Conservation (phyloP, 2,113 vertebrate genomes). For the Notarius lentiginosus region DNA sequence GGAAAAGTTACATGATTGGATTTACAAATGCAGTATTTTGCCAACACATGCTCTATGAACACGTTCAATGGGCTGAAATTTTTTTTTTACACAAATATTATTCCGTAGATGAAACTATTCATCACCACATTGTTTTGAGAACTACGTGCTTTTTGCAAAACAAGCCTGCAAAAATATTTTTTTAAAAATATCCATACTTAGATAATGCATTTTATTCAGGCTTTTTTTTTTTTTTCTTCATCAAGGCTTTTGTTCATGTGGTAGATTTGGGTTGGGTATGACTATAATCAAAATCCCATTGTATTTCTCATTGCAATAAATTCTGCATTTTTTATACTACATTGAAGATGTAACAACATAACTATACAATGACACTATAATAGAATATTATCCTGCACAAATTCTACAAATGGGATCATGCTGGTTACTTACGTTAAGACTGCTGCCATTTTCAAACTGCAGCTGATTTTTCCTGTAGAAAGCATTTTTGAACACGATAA, state of each 20-base stretch:
- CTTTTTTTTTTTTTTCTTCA: background rate
- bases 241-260: constrained; percentile 19
- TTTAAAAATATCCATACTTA: constrained; percentile 65
- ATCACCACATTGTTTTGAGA: constrained; percentile 52
- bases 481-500: background rate
- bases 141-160: constrained; percentile 67
- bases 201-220: constrained; percentile 50
- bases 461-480: background rate
- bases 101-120: constrained; percentile 43
- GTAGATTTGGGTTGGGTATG: constrained; percentile 46
- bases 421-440: constrained; percentile 36
- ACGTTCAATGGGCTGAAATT: constrained; percentile 31
- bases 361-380: constrained; percentile 35
- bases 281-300: constrained; percentile 59
- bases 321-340: constrained; percentile 51
- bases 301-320: constrained; percentile 48
- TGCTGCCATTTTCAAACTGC: constrained; percentile 1
- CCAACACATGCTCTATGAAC: constrained; percentile 36
- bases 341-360: constrained; percentile 51
- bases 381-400: constrained; percentile 21
- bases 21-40: background rate
- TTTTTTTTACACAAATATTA: constrained; percentile 38
- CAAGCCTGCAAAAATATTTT: constrained; percentile 64
- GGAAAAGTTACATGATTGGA: constrained; percentile 24
- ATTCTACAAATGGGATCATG: constrained; percentile 44